These are phyloP conservation scores for Spodoptera frugiperda DNA, from an alignment of 1,140 invertebrate genomes.

Conservation along the genomic window DNA sequence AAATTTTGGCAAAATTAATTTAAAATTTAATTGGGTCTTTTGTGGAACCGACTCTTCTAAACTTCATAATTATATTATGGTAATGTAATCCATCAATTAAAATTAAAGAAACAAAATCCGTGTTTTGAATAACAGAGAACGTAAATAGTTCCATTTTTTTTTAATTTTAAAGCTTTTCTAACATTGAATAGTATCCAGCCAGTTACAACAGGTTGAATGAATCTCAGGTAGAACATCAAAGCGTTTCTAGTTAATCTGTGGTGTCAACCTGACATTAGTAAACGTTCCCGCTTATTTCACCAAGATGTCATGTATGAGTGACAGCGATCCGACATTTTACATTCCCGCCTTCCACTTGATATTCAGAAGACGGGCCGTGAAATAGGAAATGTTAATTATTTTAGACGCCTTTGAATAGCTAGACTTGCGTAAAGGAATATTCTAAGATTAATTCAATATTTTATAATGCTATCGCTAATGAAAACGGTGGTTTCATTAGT, in stretches of 20 bases:
- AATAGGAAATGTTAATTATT: conserved; percentile 22
- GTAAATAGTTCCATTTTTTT: too few relatives aligned
- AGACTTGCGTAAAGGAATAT: conserved; percentile 9
- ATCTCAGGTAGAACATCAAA: not conserved
- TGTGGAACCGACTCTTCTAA: too few relatives aligned
- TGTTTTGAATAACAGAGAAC: too few relatives aligned
- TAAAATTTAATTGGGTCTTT: not conserved
- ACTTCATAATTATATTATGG: too few relatives aligned
- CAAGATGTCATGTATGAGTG: conserved; percentile 1
- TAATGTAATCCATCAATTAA: too few relatives aligned
- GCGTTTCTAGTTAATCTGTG: not conserved
- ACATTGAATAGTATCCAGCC: too few relatives aligned
- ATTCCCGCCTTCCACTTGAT: conserved; percentile 7
- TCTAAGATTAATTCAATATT: not conserved
- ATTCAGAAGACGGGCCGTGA: conserved; percentile 22
- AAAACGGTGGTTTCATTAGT: not conserved
- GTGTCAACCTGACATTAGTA: not conserved
- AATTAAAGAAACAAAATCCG: too few relatives aligned
- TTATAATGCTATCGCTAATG: not conserved
- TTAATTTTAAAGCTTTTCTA: too few relatives aligned
- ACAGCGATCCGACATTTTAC: conserved; percentile 35
- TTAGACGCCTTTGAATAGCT: conserved; percentile 8
- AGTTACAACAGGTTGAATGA: too few relatives aligned
- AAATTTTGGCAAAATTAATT: not conserved
- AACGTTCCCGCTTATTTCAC: conserved; percentile 4